These are phyloP conservation scores for Synergus gifuensis DNA, from an alignment of 2,888 invertebrate species.

Conservation along the genomic window DNA sequence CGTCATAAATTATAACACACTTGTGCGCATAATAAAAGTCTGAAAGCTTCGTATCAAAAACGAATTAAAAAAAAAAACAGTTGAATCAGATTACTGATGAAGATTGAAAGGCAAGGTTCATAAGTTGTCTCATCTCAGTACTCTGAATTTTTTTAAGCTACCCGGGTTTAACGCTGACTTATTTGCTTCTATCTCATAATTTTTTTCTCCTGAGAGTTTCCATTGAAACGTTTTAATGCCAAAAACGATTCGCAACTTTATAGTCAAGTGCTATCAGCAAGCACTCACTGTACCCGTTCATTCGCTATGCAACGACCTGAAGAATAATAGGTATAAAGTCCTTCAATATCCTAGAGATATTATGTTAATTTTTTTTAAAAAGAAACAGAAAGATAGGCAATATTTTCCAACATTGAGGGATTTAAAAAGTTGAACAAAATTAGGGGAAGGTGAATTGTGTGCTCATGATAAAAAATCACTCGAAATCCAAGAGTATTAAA, in stretches of 20 bases:
- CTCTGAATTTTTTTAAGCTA: not conserved
- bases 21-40: not conserved
- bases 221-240: constrained; percentile 2
- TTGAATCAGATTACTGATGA: not conserved
- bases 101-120: constrained; percentile 2
- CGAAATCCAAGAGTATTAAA: no score
- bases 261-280: not conserved
- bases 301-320: not conserved
- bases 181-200: not conserved
- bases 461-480: no score
- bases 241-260: not conserved
- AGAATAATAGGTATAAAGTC: not conserved
- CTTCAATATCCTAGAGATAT: not conserved
- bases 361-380: not conserved
- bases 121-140: constrained; percentile 12
- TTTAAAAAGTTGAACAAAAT: no score
- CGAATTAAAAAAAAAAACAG: not conserved
- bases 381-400: no score
- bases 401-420: no score
- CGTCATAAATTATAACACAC: not conserved
- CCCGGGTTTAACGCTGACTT: not conserved
- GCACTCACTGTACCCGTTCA: not conserved
- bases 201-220: constrained; percentile 1
- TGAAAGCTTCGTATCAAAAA: not conserved
- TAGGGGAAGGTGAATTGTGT: no score